These are phyloP conservation scores for Mormyrus iriodes DNA, from an alignment of 2,113 vertebrate genomes.

Conservation along the genomic window DNA sequence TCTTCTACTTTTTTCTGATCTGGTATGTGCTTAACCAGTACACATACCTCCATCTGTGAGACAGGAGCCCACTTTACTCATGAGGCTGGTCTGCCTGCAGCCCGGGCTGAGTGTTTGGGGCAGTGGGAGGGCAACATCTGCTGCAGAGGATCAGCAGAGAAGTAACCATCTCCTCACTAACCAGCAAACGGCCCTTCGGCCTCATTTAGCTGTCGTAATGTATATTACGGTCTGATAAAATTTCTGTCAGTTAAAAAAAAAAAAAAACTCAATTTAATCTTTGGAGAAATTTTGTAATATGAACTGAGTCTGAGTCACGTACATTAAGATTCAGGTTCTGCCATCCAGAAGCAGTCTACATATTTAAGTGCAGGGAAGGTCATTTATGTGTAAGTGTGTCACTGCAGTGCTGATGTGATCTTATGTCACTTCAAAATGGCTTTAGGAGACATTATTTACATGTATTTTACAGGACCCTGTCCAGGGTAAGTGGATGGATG, in stretches of 20 bases:
- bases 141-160: constrained; percentile 1
- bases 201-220: background rate
- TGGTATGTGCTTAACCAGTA: background rate
- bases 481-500: background rate
- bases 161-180: constrained; percentile 3
- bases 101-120: background rate
- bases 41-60: no score
- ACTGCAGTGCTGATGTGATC: background rate
- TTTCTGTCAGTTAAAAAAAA: background rate
- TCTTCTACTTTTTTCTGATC: background rate
- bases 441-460: background rate
- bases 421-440: background rate
- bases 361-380: background rate
- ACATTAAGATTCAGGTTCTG: background rate
- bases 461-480: background rate
- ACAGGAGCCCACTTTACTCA: background rate
- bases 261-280: background rate
- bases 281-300: background rate
- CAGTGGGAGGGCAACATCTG: background rate
- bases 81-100: background rate
- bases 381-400: background rate
- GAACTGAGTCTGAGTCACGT: background rate
- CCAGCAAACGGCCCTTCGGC: background rate
- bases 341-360: background rate
- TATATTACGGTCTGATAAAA: background rate